phyloP scores from a whole-genome alignment of 2,888 invertebrate genomes.

The Drosophila ezoana region DNA sequence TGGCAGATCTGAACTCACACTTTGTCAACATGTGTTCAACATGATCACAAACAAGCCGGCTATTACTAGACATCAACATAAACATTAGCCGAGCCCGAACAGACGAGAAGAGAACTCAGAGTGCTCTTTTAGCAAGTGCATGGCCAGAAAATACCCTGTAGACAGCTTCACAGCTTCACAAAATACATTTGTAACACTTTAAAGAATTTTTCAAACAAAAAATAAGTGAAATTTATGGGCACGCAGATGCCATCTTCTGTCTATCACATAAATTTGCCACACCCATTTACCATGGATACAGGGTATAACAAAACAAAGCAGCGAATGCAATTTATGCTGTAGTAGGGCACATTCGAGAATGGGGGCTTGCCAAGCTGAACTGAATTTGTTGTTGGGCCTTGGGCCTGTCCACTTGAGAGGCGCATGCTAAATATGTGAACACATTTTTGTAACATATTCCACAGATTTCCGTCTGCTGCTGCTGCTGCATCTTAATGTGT shows the following conservation, averaged over 20 bases:
- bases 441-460: slow-evolving; percentile 65
- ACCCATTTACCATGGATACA: background rate
- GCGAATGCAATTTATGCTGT: slow-evolving; percentile 34
- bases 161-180: too few relatives aligned
- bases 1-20: slow-evolving; percentile 38
- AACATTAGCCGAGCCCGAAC: slow-evolving; percentile 24
- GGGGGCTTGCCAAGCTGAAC: slow-evolving; percentile 2
- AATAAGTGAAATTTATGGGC: background rate
- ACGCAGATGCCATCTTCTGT: background rate
- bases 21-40: slow-evolving; percentile 77
- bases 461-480: slow-evolving; percentile 11
- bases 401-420: slow-evolving; percentile 63
- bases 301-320: background rate
- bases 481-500: slow-evolving; percentile 47
- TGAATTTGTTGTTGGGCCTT: slow-evolving; percentile 33
- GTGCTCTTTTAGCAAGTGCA: background rate
- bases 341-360: background rate
- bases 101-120: background rate
- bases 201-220: background rate
- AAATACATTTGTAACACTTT: too few relatives aligned
- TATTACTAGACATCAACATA: slow-evolving; percentile 63
- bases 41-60: slow-evolving; percentile 65
- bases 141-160: slow-evolving; percentile 2
- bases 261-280: background rate
- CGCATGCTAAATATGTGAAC: slow-evolving; percentile 73